Conservation (phyloP, 35 echinoderm and acorn worm species). For the Eucidaris tribuloides region DNA sequence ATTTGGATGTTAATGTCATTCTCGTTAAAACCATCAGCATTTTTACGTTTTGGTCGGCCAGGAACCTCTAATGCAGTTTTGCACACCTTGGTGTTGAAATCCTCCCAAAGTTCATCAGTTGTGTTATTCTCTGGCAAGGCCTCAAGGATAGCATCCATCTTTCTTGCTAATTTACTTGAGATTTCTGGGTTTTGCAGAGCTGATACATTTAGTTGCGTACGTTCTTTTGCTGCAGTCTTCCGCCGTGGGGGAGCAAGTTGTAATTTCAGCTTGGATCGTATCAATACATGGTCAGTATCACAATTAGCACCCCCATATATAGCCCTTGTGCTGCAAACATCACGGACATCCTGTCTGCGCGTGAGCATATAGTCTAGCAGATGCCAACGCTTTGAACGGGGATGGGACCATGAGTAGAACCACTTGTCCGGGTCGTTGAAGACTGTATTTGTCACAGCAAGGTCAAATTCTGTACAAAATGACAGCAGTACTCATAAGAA, state of each 20-base stretch:
- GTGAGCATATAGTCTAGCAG: slow-evolving; percentile 73
- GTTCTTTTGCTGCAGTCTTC: slow-evolving; percentile 14
- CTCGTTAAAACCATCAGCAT: slow-evolving; percentile 25
- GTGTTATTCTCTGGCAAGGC: neutral
- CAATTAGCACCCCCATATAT: slow-evolving; percentile 45
- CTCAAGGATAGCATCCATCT: neutral
- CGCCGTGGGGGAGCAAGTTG: neutral
- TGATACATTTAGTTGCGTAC: slow-evolving; percentile 1
- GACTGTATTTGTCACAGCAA: slow-evolving; percentile 55
- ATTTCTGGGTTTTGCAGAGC: slow-evolving; percentile 1
- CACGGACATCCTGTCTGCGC: neutral
- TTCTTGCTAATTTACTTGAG: neutral
- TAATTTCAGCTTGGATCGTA: slow-evolving; percentile 28
- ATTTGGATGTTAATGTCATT: slow-evolving; percentile 39
- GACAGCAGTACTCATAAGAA: slow-evolving; percentile 20
- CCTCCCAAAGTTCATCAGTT: slow-evolving; percentile 35
- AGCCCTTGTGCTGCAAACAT: slow-evolving; percentile 27
- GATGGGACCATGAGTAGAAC: slow-evolving; percentile 59
- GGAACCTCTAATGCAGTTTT: slow-evolving; percentile 28
- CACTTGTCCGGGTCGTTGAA: slow-evolving; percentile 43
- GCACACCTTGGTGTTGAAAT: slow-evolving; percentile 13
- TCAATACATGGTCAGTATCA: slow-evolving; percentile 37
- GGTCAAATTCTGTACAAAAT: slow-evolving; percentile 34
- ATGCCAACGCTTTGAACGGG: slow-evolving; percentile 54
- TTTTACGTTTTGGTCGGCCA: neutral